Percentiles rank a stretch among this genome's conserved stretches.
Evolutionary conservation across 1,140 invertebrate species (phyloP).

Genomic region (Tribolium madens): DNA sequence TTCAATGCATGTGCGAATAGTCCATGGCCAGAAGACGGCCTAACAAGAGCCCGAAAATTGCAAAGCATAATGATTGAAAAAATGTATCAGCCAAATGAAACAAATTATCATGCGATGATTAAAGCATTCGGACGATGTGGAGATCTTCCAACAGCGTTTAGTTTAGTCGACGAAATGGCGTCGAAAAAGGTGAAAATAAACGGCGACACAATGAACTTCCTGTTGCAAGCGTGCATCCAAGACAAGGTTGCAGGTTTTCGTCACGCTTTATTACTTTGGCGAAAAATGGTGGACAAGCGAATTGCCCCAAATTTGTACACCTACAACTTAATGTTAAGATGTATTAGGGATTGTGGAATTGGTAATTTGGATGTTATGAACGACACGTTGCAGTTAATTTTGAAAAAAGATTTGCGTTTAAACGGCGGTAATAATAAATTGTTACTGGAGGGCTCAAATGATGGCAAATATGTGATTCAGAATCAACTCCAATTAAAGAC

Average conservation of each 20-base stretch:
- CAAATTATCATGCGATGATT: constrained; percentile 89
- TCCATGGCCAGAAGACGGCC: constrained; percentile 74
- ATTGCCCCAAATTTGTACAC: constrained; percentile 78
- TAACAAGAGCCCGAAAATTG: constrained; percentile 75
- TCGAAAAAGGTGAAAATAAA: constrained; percentile 74
- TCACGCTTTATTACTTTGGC: constrained; percentile 86
- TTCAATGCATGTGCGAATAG: constrained; percentile 91
- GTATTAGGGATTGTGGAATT: constrained; percentile 82
- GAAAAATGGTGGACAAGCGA: constrained; percentile 77
- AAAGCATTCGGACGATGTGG: constrained; percentile 90
- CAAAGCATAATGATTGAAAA: constrained; percentile 77
- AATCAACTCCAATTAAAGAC: background rate
- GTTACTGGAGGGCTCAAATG: background rate
- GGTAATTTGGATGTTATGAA: constrained; percentile 75
- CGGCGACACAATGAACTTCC: constrained; percentile 79
- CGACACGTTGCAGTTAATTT: constrained; percentile 61
- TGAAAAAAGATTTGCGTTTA: constrained; percentile 13
- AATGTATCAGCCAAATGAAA: constrained; percentile 76
- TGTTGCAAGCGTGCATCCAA: constrained; percentile 85
- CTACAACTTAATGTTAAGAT: constrained; percentile 86
- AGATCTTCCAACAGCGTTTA: constrained; percentile 81
- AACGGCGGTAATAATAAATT: background rate
- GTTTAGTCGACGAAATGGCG: constrained; percentile 86
- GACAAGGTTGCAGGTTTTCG: constrained; percentile 84
- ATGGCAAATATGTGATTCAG: background rate